Evolutionary conservation across 1,140 invertebrate species (phyloP), one percentile per base, ranked within the genome.

Genomic region (Spodoptera frugiperda): DNA sequence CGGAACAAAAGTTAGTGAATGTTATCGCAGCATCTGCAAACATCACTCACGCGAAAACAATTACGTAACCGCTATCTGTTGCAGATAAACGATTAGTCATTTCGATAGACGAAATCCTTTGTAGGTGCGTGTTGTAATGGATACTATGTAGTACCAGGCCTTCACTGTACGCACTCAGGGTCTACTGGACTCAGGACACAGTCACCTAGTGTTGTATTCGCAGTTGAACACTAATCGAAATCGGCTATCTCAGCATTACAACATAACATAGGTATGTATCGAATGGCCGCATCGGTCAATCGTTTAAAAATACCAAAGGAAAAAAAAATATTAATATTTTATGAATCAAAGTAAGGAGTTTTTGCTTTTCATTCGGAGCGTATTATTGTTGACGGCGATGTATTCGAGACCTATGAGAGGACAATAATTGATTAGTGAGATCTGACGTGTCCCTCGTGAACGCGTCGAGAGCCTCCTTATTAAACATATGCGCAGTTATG

Each of bases 371-470:
- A 74, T 78, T 49, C 17, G 30, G n/a, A 44, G 33, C 46, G 63
- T 25, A 48, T 48, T 63, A 59, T 67, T 57, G 70, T 77, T 77
- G 59, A 49, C 48, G 46, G 15, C 19, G 53, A 70, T 25, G 51
- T 68, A 39, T 59, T 68, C 59, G 59, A 78, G 76, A 79, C 81
- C 81, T 80, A 54, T 73, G 44, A 77, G 79, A 83, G 79, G 82
- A 83, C 82, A 83, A 83, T 83, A 83, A 83, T 83, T 79, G 79
- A 83, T 83, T 81, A 79, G 79, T 79, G 82, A 83, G 76, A 10
- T 67, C 63, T 48, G 63, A 67, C 39, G 73, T 78, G 81, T 76
- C 68, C 71, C 70, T 63, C 76, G 77, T 59, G 73, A 77, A 76
- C 73, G 55, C 63, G 55, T 79, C 21, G 61, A 54, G 53, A 73